phyloP scores from a whole-genome alignment of 2,888 invertebrate genomes.

The Clepsis dumicolana region DNA sequence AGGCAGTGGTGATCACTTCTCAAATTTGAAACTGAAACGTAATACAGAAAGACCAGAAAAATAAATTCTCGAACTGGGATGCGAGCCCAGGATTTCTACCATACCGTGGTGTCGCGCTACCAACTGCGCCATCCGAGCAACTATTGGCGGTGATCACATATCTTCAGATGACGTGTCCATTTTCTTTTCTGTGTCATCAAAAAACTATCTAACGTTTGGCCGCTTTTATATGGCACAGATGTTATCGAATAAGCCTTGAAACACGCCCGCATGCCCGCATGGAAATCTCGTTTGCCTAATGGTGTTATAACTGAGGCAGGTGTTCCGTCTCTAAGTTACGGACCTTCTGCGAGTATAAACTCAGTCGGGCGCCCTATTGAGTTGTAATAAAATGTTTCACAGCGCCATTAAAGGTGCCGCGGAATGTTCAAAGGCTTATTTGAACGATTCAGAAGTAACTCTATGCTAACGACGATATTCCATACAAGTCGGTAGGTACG shows the following conservation, averaged over 20 bases:
- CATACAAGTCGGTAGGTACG: not conserved
- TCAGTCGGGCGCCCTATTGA: not conserved
- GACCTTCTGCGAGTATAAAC: slow-evolving; percentile 5
- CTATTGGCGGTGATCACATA: no score
- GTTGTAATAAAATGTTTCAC: slow-evolving; percentile 10
- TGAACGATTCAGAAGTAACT: not conserved
- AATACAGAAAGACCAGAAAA: no score
- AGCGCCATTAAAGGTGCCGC: not conserved
- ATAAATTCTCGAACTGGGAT: no score
- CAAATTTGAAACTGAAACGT: no score
- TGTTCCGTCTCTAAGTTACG: slow-evolving; percentile 5
- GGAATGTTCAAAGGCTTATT: not conserved
- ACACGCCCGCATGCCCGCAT: not conserved
- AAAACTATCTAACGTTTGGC: no score
- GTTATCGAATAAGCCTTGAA: not conserved
- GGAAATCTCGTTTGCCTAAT: slow-evolving; percentile 18
- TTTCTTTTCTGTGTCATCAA: no score
- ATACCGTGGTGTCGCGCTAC: no score
- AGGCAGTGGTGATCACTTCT: no score
- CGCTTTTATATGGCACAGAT: not conserved
- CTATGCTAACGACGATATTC: not conserved
- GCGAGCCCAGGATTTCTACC: no score
- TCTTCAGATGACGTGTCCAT: no score
- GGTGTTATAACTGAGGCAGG: not conserved
- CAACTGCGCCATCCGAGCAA: no score